These are phyloP conservation scores for Catocala sponsa DNA, from an alignment of 2,888 invertebrate species.

Conservation along the genomic window DNA sequence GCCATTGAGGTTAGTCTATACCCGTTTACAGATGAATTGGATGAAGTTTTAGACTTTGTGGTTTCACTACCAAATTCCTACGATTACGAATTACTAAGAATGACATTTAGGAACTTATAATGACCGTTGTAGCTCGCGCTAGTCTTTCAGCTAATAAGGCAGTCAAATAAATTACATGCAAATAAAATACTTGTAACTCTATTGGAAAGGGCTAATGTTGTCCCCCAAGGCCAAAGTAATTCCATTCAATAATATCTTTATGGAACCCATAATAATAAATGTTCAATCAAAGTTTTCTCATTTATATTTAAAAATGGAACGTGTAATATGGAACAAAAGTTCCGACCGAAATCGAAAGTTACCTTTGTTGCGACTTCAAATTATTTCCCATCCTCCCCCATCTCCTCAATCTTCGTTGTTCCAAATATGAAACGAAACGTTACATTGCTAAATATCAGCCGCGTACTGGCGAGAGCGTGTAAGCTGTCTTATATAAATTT, in stretches of 20 bases:
- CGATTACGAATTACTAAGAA: no score
- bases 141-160: no score
- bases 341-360: constrained; percentile 16
- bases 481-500: no score
- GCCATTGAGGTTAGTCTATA: no score
- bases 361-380: constrained; percentile 15
- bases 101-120: no score
- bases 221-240: not conserved
- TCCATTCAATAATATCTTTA: not conserved
- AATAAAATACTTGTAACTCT: no score
- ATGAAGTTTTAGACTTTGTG: no score
- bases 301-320: constrained; percentile 35
- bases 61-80: no score
- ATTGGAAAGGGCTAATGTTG: not conserved
- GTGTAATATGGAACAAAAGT: constrained; percentile 19
- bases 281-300: constrained; percentile 30
- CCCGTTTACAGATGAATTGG: no score
- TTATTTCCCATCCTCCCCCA: constrained; percentile 4
- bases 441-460: constrained; percentile 4
- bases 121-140: no score
- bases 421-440: constrained; percentile 10
- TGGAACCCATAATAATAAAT: not conserved
- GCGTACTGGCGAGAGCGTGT: not conserved
- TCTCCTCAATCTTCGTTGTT: constrained; percentile 4
- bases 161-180: no score